Evolutionary conservation across 2,113 vertebrate species (phyloP), one percentile per base, ranked within the genome.

Genomic region (Urocitellus parryii): DNA sequence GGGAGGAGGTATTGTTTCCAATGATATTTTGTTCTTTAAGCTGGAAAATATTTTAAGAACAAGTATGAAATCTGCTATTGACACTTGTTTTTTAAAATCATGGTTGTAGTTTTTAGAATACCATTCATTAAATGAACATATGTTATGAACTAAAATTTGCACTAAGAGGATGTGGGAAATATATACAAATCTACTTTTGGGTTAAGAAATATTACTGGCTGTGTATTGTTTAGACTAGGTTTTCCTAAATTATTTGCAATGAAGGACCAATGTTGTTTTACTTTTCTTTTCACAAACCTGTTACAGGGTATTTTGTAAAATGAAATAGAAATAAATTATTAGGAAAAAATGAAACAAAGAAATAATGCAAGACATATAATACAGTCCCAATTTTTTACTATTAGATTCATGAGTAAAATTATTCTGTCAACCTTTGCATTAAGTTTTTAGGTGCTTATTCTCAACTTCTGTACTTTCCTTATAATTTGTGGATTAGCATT

Each of bases 1-100:
- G 99, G 99, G 96, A 99, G 99, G 97, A 99, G 99, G 99, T 99
- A 99, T 96, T 82, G 79, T 25, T 88, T 72, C 95, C 72, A 5
- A 39, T 86, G 73, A 42, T 67, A 37, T 39, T 85, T 94, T 96
- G 45, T 96, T 97, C 80, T 56, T 94, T 45, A 88, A 94, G 42
- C 29, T 91, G 56, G 39, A 34, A 91, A 53, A 34, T 48, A 78
- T 85, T 88, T 90, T 17, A 77, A 58, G 86, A 78, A 58, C 79
- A 68, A 34, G 24, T 88, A 12, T 90, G 68, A 85, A 91, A 76
- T 65, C 24, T 88, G 6, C 58, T 16, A 12, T 56, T 63, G 77
- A 92, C 73, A 74, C 65, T 95, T 79, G 65, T 51, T 65, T 74
- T 83, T 65, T 72, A 39, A 45, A 70, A 93, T 91, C 72, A 34